Evolutionary conservation across 2,113 vertebrate genomes (phyloP), one percentile per base, ranked within the genome.

Genomic region (Acanthochromis polyacanthus): DNA sequence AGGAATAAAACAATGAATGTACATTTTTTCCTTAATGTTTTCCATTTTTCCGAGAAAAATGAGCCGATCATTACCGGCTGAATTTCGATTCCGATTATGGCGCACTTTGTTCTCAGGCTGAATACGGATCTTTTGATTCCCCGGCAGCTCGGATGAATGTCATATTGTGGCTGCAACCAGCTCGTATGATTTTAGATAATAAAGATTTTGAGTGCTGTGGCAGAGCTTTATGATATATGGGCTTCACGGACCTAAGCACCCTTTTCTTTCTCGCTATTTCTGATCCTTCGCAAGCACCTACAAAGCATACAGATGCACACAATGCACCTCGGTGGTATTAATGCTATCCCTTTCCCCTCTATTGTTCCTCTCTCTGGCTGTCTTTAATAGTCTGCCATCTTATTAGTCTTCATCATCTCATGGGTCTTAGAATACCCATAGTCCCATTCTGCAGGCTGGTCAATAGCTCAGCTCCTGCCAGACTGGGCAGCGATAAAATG

Each of bases 371-470:
- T 67, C 52, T 51, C 46, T 1, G 2, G 3, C 36, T 53, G 40
- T 60, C 72, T 71, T 87, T 83, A 86, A 91, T 88, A 23, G 28
- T 68, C 57, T 76, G 56, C 77, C 64, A 67, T 82, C 46, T 72
- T 78, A 82, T 88, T 89, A 83, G 70, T 75, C 57, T 65, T n/a
- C 68, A 82, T 78, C 67, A 81, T 86, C 75, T 79, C 64, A 53
- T 4, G 17, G n/a, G 66, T 71, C 56, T 48, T 48, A 70, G 59
- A 71, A 78, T 80, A 74, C 77, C 68, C 71, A 66, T 55, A 72
- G 67, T 56, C 63, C 64, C 32, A 58, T 69, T 81, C 63, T 80
- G 62, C 56, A 70, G 80, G 48, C 46, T 53, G 71, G 55, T 73
- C 83, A 64, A 75, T 76, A 71, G 68, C 76, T 80, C 67, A 80